Conservation (phyloP, 1,140 invertebrate species). For the Temnothorax nylanderi region DNA sequence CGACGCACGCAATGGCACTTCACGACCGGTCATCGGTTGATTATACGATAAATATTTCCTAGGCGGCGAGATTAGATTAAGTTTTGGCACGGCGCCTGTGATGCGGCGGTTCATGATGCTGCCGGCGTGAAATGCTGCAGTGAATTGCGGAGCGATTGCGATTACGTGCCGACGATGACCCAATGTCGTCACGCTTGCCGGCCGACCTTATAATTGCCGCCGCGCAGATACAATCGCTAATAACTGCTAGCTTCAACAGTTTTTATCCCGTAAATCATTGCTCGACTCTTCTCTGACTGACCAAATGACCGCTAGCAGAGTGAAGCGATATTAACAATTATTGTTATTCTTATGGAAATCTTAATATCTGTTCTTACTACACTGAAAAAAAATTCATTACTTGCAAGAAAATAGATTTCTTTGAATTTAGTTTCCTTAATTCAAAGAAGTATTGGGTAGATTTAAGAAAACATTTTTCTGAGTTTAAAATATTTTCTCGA, state of each 20-base stretch:
- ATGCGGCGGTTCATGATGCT: conserved; percentile 36
- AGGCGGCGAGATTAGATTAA: conserved; percentile 53
- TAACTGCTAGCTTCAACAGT: neutral
- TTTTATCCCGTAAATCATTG: conserved; percentile 30
- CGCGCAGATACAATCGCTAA: conserved; percentile 34
- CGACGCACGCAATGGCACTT: conserved; percentile 70
- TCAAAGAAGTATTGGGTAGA: too few species aligned
- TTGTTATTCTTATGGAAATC: neutral
- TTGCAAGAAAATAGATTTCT: too few species aligned
- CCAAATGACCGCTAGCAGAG: neutral
- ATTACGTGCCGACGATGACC: conserved; percentile 49
- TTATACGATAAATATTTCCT: conserved; percentile 71
- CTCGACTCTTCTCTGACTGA: neutral
- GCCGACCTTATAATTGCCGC: conserved; percentile 63
- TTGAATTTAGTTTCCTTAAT: too few species aligned
- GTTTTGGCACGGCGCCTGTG: conserved; percentile 46
- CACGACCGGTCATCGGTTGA: conserved; percentile 1
- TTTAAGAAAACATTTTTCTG: too few species aligned
- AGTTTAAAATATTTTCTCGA: too few species aligned
- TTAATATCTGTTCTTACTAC: neutral
- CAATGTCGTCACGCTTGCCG: conserved; percentile 54
- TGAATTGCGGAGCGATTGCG: conserved; percentile 42
- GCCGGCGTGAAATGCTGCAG: conserved; percentile 38
- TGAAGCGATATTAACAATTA: neutral
- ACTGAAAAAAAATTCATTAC: too few species aligned